These are phyloP conservation scores for Lineus longissimus DNA, from an alignment of 1,140 invertebrate genomes.

Conservation along the genomic window DNA sequence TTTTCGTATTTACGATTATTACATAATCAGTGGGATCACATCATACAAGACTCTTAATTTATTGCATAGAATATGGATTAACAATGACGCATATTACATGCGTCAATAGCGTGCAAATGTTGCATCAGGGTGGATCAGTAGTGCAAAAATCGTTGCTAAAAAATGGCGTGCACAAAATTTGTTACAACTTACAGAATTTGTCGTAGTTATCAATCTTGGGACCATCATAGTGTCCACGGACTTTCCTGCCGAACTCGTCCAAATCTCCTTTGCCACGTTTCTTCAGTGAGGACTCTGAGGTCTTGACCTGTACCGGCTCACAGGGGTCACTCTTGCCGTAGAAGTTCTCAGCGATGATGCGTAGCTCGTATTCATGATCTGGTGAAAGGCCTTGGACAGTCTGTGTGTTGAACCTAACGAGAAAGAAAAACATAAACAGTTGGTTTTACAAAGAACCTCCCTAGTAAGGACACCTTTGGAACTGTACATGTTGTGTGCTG, in stretches of 20 bases:
- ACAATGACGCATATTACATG: no score
- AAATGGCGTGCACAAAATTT: no score
- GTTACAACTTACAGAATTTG: slow-evolving; percentile 77
- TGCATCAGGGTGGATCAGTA: no score
- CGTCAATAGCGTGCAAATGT: no score
- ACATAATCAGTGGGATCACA: no score
- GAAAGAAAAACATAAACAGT: slow-evolving; percentile 53
- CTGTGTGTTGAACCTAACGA: slow-evolving; percentile 58
- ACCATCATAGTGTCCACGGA: slow-evolving; percentile 83
- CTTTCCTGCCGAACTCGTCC: slow-evolving; percentile 88
- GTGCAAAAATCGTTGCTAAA: no score
- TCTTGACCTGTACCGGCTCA: slow-evolving; percentile 32
- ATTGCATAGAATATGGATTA: no score
- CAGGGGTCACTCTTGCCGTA: slow-evolving; percentile 92
- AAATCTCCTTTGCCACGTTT: slow-evolving; percentile 3
- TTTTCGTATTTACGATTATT: no score
- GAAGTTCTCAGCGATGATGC: slow-evolving; percentile 95
- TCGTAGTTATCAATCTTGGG: slow-evolving; percentile 88
- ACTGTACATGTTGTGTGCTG: no score
- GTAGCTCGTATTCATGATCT: slow-evolving; percentile 91
- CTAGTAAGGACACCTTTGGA: no score
- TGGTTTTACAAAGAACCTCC: slow-evolving; percentile 56
- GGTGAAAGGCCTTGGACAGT: slow-evolving; percentile 44
- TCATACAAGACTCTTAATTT: no score
- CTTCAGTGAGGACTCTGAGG: slow-evolving; percentile 40